Conservation (phyloP, 1,140 invertebrate genomes). For the Lysiphlebus fabarum region DNA sequence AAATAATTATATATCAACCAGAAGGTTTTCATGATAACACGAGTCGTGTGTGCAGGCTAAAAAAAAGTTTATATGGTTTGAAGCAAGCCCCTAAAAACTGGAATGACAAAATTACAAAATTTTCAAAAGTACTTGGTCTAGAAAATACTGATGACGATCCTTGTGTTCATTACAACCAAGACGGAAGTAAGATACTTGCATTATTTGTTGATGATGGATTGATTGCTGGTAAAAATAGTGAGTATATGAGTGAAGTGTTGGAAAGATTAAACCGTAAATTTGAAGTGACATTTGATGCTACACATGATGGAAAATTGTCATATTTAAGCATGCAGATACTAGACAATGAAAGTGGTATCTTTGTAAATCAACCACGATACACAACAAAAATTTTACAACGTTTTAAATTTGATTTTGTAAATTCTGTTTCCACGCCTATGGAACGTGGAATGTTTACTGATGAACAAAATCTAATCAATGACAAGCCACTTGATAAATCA, state of each 20-base stretch:
- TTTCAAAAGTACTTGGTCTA: constrained; percentile 15
- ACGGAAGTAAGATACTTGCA: constrained; percentile 4
- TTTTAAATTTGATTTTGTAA: constrained; percentile 26
- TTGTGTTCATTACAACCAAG: constrained; percentile 26
- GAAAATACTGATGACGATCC: constrained; percentile 24
- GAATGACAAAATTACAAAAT: constrained; percentile 23
- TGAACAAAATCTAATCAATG: constrained; percentile 19
- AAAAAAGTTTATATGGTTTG: constrained; percentile 25
- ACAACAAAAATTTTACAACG: constrained; percentile 26
- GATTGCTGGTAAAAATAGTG: constrained; percentile 1
- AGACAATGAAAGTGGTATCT: constrained; percentile 13
- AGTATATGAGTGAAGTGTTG: constrained; percentile 15
- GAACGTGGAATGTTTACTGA: constrained; percentile 26
- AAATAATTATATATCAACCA: constrained; percentile 44
- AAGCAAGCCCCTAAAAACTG: constrained; percentile 26
- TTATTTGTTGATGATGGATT: constrained; percentile 21
- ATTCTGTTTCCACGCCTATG: constrained; percentile 26
- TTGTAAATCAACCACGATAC: constrained; percentile 20
- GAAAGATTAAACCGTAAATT: constrained; percentile 21
- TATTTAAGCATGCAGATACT: constrained; percentile 23
- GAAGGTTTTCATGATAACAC: constrained; percentile 27
- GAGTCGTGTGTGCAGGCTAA: constrained; percentile 26
- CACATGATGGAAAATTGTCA: constrained; percentile 7
- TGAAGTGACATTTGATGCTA: constrained; percentile 19
- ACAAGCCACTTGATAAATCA: not conserved